Evolutionary conservation across 1,140 invertebrate species (phyloP), one percentile per base, ranked within the genome.

Genomic region (Hesperophylax magnus): DNA sequence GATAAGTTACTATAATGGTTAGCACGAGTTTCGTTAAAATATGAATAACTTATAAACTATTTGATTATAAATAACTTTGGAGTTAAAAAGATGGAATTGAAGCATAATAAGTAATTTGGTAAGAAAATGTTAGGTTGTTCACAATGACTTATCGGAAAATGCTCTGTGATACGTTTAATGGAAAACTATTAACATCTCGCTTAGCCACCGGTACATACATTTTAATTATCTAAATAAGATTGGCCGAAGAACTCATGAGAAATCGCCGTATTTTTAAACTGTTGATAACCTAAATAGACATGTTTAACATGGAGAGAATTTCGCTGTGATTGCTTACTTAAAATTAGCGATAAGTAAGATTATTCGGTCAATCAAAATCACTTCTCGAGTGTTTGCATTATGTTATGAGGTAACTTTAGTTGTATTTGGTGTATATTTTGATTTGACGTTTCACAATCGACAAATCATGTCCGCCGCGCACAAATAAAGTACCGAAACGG

Each of bases 251-350:
- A 71, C 18, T 71, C 47, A 71, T 53, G 67, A 71, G n/a, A 52
- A 52, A 53, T 71, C 67, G 18, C 22, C 67, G 39, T 53, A 67
- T 52, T 20, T 20, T 71, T 39, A 52, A 52, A 47, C 22, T 34
- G 34, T 53, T 24, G 67, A 53, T 71, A 71, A 71, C 67, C 67
- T 71, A 71, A 71, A 71, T 71, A 71, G 39, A 71, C 67, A 52
- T 39, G 67, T 53, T 71, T 71, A 67, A 71, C 67, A 52, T 71
- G 34, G 47, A 39, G 67, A 71, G 39, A 71, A 47, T 47, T 31
- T 65, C 61, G 39, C 67, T 53, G 67, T 71, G 67, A 71, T 71
- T 71, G 17, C 39, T 24, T 20, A 7, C 11, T 47, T 71, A 34
- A 67, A 67, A 67, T 34, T 71, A 71, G n/a, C 24, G 67, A 71